These are phyloP conservation scores for Tauraco erythrolophus DNA, from an alignment of 2,113 vertebrate genomes.

Conservation along the genomic window DNA sequence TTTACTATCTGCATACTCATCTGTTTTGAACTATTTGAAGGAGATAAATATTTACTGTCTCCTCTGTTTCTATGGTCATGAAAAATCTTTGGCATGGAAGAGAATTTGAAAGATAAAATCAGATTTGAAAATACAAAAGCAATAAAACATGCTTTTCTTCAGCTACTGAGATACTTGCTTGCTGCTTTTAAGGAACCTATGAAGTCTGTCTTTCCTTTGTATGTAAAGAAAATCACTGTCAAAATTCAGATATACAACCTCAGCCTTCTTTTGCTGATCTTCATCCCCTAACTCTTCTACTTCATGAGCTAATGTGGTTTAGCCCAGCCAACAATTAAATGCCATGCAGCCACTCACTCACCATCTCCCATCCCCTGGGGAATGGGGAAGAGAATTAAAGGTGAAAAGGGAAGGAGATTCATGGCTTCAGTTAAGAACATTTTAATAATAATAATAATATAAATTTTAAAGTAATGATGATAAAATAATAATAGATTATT, in stretches of 20 bases:
- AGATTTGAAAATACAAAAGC: background rate
- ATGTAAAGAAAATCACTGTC: background rate
- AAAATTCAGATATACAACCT: background rate
- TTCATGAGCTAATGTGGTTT: background rate
- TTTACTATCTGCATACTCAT: background rate
- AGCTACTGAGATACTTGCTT: background rate
- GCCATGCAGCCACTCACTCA: no score
- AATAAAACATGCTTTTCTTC: background rate
- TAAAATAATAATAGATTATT: no score
- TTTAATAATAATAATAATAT: no score
- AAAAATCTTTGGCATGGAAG: background rate
- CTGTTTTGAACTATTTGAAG: background rate
- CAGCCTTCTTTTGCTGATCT: background rate
- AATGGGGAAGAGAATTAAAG: no score
- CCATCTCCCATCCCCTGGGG: no score
- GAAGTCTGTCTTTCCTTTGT: background rate
- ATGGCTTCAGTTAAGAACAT: no score
- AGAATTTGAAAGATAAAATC: background rate
- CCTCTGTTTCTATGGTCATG: background rate
- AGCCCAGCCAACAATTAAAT: no score
- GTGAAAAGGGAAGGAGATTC: no score
- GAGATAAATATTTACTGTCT: background rate
- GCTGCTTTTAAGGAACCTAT: background rate
- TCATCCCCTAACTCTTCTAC: background rate
- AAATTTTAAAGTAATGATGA: no score